Percentiles rank a stretch among this genome's conserved stretches.
Evolutionary conservation across 2,797 vertebrate genomes (phyloP).

Genomic region (Luscinia luscinia): DNA sequence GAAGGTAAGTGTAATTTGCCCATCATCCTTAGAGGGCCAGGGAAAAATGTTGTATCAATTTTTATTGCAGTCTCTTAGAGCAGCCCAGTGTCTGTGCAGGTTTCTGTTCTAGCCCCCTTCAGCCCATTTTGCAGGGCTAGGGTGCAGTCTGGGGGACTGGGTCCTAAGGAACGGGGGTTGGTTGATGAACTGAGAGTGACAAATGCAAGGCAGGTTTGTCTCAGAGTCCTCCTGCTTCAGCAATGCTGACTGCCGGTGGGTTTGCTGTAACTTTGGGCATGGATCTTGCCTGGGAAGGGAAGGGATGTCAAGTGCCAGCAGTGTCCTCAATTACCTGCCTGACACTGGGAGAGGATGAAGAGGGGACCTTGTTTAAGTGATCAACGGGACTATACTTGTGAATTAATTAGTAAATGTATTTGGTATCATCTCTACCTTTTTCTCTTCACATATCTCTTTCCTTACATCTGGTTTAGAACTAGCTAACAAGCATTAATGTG

Average conservation of each 20-base stretch:
- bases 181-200: background rate
- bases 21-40: background rate
- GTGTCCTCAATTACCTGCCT: background rate
- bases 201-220: background rate
- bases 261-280: background rate
- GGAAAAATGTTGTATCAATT: background rate
- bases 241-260: background rate
- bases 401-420: background rate
- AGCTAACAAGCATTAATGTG: background rate
- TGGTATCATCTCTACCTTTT: background rate
- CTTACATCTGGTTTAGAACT: background rate
- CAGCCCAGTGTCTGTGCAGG: background rate
- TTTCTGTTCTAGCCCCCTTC: background rate
- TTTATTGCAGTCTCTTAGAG: background rate
- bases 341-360: background rate
- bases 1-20: background rate
- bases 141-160: background rate
- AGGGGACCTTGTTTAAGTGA: background rate
- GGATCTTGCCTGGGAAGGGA: background rate
- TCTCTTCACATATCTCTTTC: background rate
- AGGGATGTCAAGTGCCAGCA: background rate
- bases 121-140: background rate
- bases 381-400: background rate
- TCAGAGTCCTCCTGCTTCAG: background rate
- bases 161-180: accelerated